Conservation (phyloP, 2,888 invertebrate genomes). For the Terebella lapidaria region DNA sequence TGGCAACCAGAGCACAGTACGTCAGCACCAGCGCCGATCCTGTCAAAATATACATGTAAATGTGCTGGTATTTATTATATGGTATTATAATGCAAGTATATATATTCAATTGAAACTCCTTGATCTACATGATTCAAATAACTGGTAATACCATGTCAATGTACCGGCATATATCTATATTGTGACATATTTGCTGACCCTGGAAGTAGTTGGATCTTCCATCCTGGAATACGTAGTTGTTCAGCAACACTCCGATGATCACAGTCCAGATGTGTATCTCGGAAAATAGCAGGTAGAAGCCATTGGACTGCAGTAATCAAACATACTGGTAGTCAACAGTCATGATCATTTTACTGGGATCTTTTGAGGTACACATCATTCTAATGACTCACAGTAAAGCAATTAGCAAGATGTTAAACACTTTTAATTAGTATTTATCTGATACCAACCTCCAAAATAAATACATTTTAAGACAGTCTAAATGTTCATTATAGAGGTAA, state of each 20-base stretch:
- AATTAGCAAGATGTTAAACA: no score
- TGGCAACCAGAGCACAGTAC: conserved; percentile 40
- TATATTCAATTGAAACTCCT: no score
- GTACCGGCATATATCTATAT: not conserved
- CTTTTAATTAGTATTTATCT: no score
- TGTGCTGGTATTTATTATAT: not conserved
- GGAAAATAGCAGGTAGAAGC: conserved; percentile 40
- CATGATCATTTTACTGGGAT: no score
- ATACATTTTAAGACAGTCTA: no score
- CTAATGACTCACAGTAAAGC: no score
- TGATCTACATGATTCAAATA: no score
- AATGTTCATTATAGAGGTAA: no score
- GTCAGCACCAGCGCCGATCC: conserved; percentile 38
- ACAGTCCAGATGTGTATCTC: conserved; percentile 46
- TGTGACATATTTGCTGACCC: conserved; percentile 27
- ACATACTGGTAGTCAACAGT: not conserved
- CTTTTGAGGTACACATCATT: no score
- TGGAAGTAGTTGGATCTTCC: conserved; percentile 50
- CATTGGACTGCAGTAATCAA: conserved; percentile 28
- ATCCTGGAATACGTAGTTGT: conserved; percentile 48
- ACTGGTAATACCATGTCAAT: not conserved
- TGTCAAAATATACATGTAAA: conserved; percentile 24
- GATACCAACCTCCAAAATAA: no score
- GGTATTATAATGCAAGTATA: no score
- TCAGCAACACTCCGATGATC: conserved; percentile 43